Conservation (phyloP, 2,888 invertebrate species). For the Proisotoma minuta region DNA sequence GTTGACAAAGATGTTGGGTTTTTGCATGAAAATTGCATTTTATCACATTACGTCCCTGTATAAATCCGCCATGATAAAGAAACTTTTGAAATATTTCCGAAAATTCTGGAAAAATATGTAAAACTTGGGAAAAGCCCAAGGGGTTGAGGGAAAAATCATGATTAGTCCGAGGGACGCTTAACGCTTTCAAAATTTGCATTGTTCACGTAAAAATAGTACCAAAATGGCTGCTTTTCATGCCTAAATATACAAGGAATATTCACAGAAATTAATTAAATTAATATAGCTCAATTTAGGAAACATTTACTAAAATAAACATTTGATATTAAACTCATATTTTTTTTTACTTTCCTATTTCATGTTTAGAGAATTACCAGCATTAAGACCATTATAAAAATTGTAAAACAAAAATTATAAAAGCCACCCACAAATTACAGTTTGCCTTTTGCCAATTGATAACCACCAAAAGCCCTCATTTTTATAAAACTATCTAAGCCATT, state of each 20-base stretch:
- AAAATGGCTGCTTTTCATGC: constrained; percentile 15
- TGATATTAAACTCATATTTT: too few relatives aligned
- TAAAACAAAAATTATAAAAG: too few relatives aligned
- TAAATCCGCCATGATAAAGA: constrained; percentile 11
- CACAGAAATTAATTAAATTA: too few relatives aligned
- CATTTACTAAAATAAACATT: too few relatives aligned
- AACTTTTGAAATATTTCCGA: constrained; percentile 6
- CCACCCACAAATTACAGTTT: too few relatives aligned
- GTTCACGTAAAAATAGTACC: neutral
- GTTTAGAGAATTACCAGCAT: too few relatives aligned
- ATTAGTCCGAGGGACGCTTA: neutral
- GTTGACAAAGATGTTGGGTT: neutral
- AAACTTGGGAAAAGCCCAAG: neutral
- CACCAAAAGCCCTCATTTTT: too few relatives aligned
- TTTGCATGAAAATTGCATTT: neutral
- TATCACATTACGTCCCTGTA: constrained; percentile 6
- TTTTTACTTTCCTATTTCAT: too few relatives aligned
- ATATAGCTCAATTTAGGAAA: too few relatives aligned
- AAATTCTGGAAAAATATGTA: constrained; percentile 7
- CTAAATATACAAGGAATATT: too few relatives aligned
- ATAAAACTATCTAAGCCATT: neutral
- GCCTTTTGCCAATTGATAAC: too few relatives aligned
- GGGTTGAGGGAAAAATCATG: neutral
- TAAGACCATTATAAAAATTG: too few relatives aligned
- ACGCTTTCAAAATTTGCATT: neutral